These are phyloP conservation scores for Pachydiplax longipennis DNA, from an alignment of 2,888 invertebrate species.

Conservation along the genomic window DNA sequence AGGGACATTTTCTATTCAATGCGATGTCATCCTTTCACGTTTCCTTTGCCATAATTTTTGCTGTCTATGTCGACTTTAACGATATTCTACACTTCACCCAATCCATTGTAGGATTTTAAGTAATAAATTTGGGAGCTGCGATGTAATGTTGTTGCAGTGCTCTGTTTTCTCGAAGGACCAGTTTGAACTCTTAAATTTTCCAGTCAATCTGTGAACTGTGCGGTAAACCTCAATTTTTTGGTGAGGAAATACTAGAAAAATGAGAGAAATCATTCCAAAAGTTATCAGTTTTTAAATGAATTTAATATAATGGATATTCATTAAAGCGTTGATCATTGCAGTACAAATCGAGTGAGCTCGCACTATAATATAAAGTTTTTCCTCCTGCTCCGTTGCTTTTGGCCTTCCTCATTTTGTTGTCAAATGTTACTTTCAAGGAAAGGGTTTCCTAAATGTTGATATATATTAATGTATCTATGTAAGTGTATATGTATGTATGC, in stretches of 20 bases:
- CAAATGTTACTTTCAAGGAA: constrained; percentile 31
- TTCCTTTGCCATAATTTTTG: too few species aligned
- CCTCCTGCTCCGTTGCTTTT: neutral
- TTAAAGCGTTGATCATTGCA: constrained; percentile 11
- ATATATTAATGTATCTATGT: neutral
- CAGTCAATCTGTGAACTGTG: neutral
- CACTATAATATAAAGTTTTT: neutral
- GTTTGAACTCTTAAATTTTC: neutral
- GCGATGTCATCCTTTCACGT: too few species aligned
- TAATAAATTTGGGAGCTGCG: too few species aligned
- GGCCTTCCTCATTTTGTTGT: constrained; percentile 3
- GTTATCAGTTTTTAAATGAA: neutral
- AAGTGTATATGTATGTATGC: constrained; percentile 14
- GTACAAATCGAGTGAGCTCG: constrained; percentile 9
- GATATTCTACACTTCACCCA: too few species aligned
- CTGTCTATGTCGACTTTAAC: too few species aligned
- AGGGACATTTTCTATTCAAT: too few species aligned
- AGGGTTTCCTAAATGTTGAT: constrained; percentile 8
- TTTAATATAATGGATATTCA: neutral
- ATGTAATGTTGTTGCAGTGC: neutral
- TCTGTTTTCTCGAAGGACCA: neutral
- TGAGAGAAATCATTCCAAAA: constrained; percentile 15
- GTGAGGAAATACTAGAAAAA: neutral
- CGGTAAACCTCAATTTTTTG: neutral
- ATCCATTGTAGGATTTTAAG: too few species aligned